Conservation (phyloP, 2,113 vertebrate species). For the Caracal caracal region DNA sequence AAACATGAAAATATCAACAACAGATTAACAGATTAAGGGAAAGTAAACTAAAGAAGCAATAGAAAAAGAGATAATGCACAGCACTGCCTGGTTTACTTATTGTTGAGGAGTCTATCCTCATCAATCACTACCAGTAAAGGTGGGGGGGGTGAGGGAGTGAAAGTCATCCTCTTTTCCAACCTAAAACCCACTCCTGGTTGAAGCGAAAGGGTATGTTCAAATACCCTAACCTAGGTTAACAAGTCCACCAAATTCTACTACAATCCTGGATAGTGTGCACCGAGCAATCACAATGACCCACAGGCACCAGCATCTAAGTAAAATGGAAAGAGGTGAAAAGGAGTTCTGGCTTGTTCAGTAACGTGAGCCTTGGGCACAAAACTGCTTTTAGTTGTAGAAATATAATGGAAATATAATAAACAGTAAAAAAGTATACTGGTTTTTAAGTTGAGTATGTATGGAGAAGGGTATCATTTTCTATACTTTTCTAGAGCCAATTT, state of each 20-base stretch:
- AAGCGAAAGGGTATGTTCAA: too few species aligned
- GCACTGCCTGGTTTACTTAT: neutral
- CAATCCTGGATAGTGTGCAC: neutral
- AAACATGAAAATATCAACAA: neutral
- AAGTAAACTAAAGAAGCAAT: neutral
- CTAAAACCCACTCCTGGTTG: neutral
- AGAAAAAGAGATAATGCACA: neutral
- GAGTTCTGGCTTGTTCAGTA: neutral
- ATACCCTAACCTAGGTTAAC: neutral
- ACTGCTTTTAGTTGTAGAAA: neutral
- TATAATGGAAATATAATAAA: neutral
- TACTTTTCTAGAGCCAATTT: neutral
- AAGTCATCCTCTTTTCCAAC: neutral
- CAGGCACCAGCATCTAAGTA: neutral
- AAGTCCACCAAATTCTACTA: neutral
- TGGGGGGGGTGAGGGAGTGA: accelerated
- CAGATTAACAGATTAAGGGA: neutral
- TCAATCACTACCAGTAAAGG: neutral
- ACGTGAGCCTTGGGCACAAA: neutral
- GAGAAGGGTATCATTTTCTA: neutral
- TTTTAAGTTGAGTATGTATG: neutral
- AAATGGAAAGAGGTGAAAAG: neutral
- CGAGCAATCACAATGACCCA: too few species aligned
- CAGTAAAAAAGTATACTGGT: neutral
- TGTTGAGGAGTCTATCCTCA: neutral